phyloP scores from a whole-genome alignment of 2,888 invertebrate species.

The Meghimatium bilineatum region DNA sequence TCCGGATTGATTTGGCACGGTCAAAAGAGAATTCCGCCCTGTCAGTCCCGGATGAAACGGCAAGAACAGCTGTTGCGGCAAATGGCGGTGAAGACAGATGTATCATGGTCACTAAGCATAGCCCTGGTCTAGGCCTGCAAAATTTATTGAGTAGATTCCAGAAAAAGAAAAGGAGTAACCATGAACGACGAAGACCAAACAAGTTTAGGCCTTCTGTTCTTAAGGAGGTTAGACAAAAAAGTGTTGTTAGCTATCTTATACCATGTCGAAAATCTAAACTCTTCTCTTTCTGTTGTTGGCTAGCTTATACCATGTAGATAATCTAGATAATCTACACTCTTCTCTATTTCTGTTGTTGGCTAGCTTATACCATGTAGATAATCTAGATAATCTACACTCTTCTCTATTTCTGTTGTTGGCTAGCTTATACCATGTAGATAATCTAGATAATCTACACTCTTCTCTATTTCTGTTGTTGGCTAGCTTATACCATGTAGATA shows the following conservation, averaged over 20 bases:
- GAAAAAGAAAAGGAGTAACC: slow-evolving; percentile 61
- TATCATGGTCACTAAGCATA: neutral
- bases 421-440: no score
- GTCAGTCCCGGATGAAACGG: slow-evolving; percentile 7
- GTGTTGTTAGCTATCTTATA: neutral
- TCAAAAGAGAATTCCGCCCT: slow-evolving; percentile 7
- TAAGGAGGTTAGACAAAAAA: slow-evolving; percentile 65
- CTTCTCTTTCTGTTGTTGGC: neutral
- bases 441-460: no score
- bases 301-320: neutral
- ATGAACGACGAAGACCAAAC: slow-evolving; percentile 53
- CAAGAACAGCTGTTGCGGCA: slow-evolving; percentile 28
- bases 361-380: no score
- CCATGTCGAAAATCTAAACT: no score
- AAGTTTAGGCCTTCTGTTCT: slow-evolving; percentile 68
- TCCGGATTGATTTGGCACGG: neutral
- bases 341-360: no score
- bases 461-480: no score
- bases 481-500: no score
- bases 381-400: no score
- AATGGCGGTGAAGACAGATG: slow-evolving; percentile 47
- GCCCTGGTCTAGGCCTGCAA: slow-evolving; percentile 53
- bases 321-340: no score
- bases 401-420: no score
- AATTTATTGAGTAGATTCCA: slow-evolving; percentile 61